A percentile compares a stretch with the other conserved stretches of the same genome.
Conservation (phyloP, 2,113 vertebrate species). For the Saccopteryx leptura region DNA sequence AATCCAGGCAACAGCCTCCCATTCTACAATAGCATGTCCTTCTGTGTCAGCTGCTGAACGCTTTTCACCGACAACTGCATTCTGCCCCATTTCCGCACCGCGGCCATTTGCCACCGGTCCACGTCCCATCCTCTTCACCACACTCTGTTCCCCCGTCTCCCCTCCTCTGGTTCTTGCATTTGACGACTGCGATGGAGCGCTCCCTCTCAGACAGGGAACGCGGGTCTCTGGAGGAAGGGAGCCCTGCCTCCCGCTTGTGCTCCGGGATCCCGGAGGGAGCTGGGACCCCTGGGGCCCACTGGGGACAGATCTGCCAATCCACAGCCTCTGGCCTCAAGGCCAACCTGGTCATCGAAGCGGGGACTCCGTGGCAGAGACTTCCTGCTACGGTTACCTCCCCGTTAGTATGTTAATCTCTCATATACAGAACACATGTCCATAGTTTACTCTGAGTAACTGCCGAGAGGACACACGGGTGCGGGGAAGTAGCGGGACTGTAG, state of each 20-base stretch:
- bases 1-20: neutral
- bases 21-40: neutral
- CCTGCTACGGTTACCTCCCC: constrained; percentile 82
- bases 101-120: neutral
- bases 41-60: neutral
- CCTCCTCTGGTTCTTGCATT: neutral
- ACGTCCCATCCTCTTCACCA: neutral
- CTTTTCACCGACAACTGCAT: neutral
- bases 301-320: too few relatives aligned
- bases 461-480: constrained; percentile 75
- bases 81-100: accelerated
- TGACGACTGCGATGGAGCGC: neutral
- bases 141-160: neutral
- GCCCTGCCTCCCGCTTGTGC: neutral
- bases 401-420: constrained; percentile 87
- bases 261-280: neutral
- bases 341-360: neutral
- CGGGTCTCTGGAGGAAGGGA: neutral
- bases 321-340: too few relatives aligned
- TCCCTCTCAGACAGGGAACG: neutral
- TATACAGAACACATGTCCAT: constrained; percentile 77
- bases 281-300: too few relatives aligned
- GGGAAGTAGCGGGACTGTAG: constrained; percentile 76
- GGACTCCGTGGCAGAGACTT: constrained; percentile 42
- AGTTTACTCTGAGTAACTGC: constrained; percentile 87